Base-by-base conservation (phyloP, 1,140 invertebrate genomes). In the Wiebesia pumilae region DNA sequence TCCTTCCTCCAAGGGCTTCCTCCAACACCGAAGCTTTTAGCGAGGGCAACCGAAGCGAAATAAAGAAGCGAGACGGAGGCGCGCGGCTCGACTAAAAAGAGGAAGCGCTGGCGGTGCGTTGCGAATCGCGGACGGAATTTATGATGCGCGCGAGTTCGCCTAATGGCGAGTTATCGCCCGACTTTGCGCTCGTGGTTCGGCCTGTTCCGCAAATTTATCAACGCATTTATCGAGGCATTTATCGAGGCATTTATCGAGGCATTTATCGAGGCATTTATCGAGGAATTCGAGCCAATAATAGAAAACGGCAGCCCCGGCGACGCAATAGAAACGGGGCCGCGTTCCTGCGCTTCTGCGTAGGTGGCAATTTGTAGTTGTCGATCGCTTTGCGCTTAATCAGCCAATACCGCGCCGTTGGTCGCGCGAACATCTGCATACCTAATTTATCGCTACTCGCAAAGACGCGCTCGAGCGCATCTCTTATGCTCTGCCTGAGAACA, bases 151-250 rank as follows among this genome's bases (percentile, higher is more conserved):
- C 30, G 51, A 47, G 33, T 19, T 51, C 21, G 21, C 78, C 54
- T 86, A 86, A 86, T 86, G 84, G 58, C 69, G 71, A 86, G 69
- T 86, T 86, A 86, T 86, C 33, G 38, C 27, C 62, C n/a, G 54
- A 30, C 9, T 73, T 38, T 19, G 40, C 51, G 21, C 38, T 19
- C 73, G 27, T 21, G n/a, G 21, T 12, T 3, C 14, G 30, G 35
- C 7, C 21, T 10, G 54, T 9, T 30, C 40, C 19, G 51, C 21
- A 71, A 73, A 85, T 81, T 85, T 81, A 85, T 85, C 78, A 58
- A 35, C 27, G 43, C 6, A 73, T 73, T 83, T 83, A 58, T 81
- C 38, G 30, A 35, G 16, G 16, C 51, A 33, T 30, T 24, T n/a
- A n/a, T n/a, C n/a, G n/a, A 35, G 33, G 43, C 6, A 73, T 73